Evolutionary conservation across 2,888 invertebrate genomes (phyloP).

Genomic region (Entomobrya multifasciata): DNA sequence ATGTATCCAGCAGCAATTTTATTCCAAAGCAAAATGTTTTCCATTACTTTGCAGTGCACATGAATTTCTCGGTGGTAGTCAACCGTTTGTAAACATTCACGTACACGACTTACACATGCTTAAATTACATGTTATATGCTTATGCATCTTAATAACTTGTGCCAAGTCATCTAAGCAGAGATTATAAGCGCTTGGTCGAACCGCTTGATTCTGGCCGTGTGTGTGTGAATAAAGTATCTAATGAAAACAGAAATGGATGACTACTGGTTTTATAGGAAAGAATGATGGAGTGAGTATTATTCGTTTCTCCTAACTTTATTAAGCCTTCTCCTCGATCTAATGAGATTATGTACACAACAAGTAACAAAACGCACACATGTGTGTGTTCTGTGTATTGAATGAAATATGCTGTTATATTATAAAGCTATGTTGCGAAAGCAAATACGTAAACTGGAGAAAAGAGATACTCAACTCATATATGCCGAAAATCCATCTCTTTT

Average conservation of each 20-base stretch:
- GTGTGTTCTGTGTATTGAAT: conserved; percentile 38
- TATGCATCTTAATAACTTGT: conserved; percentile 39
- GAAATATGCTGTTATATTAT: conserved; percentile 57
- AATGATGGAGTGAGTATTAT: conserved; percentile 38
- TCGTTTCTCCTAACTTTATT: conserved; percentile 60
- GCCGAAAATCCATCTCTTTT: background rate
- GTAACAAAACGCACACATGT: conserved; percentile 46
- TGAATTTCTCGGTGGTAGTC: background rate
- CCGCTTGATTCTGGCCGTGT: conserved; percentile 17
- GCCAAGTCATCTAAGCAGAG: conserved; percentile 43
- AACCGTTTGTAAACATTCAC: background rate
- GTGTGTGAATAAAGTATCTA: conserved; percentile 23
- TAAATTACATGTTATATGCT: conserved; percentile 24
- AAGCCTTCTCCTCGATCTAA: conserved; percentile 65
- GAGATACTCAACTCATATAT: no score
- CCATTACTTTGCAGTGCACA: background rate
- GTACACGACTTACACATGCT: background rate
- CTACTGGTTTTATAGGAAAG: conserved; percentile 1
- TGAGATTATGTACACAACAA: conserved; percentile 61
- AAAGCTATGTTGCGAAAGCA: no score
- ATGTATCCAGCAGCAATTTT: background rate
- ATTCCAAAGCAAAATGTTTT: background rate
- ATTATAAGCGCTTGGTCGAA: conserved; percentile 32
- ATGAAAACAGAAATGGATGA: conserved; percentile 5
- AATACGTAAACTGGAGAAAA: background rate